Evolutionary conservation across 2,888 invertebrate genomes (phyloP), one percentile per base, ranked within the genome.

Genomic region (Drosophila kuntzei): DNA sequence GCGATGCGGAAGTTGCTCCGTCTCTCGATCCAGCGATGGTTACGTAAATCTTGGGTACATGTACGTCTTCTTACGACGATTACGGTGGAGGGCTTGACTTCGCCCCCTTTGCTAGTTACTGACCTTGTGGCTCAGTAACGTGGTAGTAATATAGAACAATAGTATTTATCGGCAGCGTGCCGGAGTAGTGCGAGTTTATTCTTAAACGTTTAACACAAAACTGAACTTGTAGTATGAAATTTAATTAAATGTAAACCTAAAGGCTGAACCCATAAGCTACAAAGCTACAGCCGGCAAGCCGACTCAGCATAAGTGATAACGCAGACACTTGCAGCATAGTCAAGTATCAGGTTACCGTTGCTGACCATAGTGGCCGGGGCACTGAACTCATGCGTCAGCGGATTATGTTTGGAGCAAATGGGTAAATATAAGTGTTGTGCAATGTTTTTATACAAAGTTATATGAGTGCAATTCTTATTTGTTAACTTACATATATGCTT

Each of bases 221-320:
- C 32, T 32, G 12, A 32, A 12, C 12, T 32, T 32, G 12, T 32
- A 29, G 29, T 29, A 29, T 7, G 6, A 7, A 27, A 27, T 29
- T 29, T 1, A 11, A 29, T 29, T 29, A 11, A 32, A 32, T 2
- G 0, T 12, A 43, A 43, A 43, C 20, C 22, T 12, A n/a, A 43
- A 43, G n/a, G 22, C 43, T 25, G 22, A 12, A 43, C 22, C 22
- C 22, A 22, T 43, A 22, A 25, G 43, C 22, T 25, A 25, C n/a
- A 25, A 43, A 43, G 43, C n/a, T 43, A 43, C 43, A 43, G 27
- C 8, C 27, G 27, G 12, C 29, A 43, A 43, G 43, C 43, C 25
- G 14, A 43, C 43, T 22, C 43, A 44, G 9, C 43, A 44, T 14
- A 44, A 7, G 25, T 3, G 43, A 44, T 25, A 44, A 29, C 29